Evolutionary conservation across 1,140 invertebrate species (phyloP).

Genomic region (Vanessa atalanta): DNA sequence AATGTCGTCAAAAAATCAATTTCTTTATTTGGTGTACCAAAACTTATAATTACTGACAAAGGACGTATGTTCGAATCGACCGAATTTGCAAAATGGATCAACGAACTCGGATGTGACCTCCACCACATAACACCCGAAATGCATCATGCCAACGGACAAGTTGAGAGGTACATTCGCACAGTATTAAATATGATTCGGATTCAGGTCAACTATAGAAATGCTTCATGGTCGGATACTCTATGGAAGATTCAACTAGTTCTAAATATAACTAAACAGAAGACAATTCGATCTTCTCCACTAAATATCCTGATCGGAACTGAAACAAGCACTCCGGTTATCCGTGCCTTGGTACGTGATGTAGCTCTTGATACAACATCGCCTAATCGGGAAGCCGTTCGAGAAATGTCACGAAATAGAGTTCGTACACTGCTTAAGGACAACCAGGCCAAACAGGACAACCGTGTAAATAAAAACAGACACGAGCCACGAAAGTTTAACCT

Average conservation of each 20-base stretch:
- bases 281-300: slow-evolving; percentile 20
- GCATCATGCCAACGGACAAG: slow-evolving; percentile 27
- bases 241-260: slow-evolving; percentile 28
- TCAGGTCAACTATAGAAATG: slow-evolving; percentile 14
- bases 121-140: slow-evolving; percentile 36
- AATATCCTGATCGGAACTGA: slow-evolving; percentile 20
- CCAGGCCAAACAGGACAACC: slow-evolving; percentile 4
- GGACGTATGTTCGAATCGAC: slow-evolving; percentile 30
- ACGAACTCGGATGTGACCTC: slow-evolving; percentile 22
- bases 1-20: slow-evolving; percentile 16
- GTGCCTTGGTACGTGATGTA: slow-evolving; percentile 27
- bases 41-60: slow-evolving; percentile 15
- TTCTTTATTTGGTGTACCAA: slow-evolving; percentile 29
- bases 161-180: slow-evolving; percentile 22
- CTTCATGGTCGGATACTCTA: slow-evolving; percentile 19
- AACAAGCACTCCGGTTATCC: slow-evolving; percentile 19
- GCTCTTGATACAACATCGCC: slow-evolving; percentile 21
- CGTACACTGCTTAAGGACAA: slow-evolving; percentile 1
- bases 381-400: slow-evolving; percentile 23
- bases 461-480: slow-evolving; percentile 9
- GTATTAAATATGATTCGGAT: slow-evolving; percentile 28
- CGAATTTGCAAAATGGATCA: not conserved
- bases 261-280: slow-evolving; percentile 27
- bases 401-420: slow-evolving; percentile 3
- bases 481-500: slow-evolving; percentile 13